phyloP scores from a whole-genome alignment of 1,140 invertebrate species.

The Drosophila pallidifrons region DNA sequence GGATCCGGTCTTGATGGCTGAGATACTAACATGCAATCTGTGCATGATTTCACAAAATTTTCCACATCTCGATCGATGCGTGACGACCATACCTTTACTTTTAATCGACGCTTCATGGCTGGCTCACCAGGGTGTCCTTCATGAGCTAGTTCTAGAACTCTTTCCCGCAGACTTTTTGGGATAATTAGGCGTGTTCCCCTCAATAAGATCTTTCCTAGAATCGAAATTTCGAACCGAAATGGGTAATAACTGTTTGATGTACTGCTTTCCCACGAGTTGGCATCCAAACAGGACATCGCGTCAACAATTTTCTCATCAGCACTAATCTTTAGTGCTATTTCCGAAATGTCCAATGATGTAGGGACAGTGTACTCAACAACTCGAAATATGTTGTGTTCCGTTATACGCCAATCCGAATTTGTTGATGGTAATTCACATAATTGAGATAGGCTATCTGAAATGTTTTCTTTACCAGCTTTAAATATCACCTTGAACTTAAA shows the following conservation, averaged over 20 bases:
- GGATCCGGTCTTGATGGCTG: no score
- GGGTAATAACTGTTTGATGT: slow-evolving; percentile 25
- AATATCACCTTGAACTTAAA: no score
- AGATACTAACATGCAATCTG: slow-evolving; percentile 1
- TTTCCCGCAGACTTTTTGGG: slow-evolving; percentile 47
- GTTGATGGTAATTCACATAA: no score
- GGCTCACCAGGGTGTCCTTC: not conserved
- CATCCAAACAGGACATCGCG: slow-evolving; percentile 19
- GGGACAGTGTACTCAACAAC: not conserved
- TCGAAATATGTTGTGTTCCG: not conserved
- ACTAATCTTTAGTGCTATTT: not conserved
- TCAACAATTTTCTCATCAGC: slow-evolving; percentile 32
- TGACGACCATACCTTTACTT: slow-evolving; percentile 14
- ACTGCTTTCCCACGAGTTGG: slow-evolving; percentile 20
- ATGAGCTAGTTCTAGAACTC: not conserved
- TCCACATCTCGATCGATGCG: slow-evolving; percentile 10
- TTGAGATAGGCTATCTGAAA: no score
- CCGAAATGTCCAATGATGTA: no score
- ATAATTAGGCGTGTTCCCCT: slow-evolving; percentile 62
- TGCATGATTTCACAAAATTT: slow-evolving; percentile 23
- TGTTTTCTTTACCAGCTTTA: no score
- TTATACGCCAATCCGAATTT: not conserved
- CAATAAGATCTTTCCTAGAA: slow-evolving; percentile 23
- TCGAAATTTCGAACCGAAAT: slow-evolving; percentile 36
- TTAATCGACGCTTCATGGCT: slow-evolving; percentile 8